Percentiles rank a stretch among this genome's conserved stretches.
These are phyloP conservation scores for Herminia tarsipennalis DNA, from an alignment of 2,888 invertebrate genomes.

Conservation along the genomic window DNA sequence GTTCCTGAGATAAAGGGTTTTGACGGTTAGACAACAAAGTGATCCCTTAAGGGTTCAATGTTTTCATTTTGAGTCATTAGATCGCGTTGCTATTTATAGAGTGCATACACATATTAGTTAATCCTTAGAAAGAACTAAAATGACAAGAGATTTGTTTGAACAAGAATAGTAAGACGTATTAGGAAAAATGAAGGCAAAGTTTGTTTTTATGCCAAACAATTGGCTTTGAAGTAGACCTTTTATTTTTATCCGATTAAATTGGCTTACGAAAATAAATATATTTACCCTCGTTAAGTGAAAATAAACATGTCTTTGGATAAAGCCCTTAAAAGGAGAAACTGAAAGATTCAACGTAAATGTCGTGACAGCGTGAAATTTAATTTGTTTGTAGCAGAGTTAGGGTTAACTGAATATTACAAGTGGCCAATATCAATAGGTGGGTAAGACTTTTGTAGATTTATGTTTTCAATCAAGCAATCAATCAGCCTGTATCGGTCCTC, in stretches of 20 bases:
- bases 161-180: background rate
- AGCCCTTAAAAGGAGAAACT: background rate
- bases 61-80: too few species aligned
- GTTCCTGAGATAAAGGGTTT: too few species aligned
- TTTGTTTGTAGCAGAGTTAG: background rate
- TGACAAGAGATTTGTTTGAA: background rate
- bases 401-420: too few species aligned
- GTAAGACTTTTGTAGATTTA: too few species aligned
- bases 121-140: background rate
- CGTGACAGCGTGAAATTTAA: too few species aligned
- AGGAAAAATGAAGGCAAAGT: background rate
- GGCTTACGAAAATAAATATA: background rate
- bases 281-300: background rate
- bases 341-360: background rate
- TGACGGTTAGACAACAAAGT: too few species aligned
- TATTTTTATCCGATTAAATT: conserved; percentile 2
- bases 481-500: too few species aligned
- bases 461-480: too few species aligned
- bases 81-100: too few species aligned
- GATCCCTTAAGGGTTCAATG: too few species aligned
- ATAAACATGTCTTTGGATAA: background rate
- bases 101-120: too few species aligned
- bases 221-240: conserved; percentile 2
- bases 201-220: conserved; percentile 1
- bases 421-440: too few species aligned